Evolutionary conservation across 2,113 vertebrate genomes (phyloP).

Genomic region (Pseudonaja textilis): DNA sequence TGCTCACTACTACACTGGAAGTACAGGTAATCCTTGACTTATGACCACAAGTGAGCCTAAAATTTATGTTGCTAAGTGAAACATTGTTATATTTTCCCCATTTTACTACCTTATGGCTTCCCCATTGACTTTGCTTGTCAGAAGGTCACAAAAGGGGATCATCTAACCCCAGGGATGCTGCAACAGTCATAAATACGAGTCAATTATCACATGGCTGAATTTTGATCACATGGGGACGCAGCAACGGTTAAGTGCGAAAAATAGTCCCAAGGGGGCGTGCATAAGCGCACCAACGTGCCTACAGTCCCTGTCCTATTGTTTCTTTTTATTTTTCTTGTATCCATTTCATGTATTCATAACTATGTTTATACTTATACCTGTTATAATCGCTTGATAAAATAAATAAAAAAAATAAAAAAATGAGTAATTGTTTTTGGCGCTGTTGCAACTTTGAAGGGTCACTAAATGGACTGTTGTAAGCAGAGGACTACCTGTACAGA

Average conservation of each 20-base stretch:
- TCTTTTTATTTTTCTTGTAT: too few relatives aligned
- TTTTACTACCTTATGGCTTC: neutral
- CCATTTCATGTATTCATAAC: too few relatives aligned
- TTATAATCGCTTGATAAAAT: too few relatives aligned
- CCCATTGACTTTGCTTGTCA: neutral
- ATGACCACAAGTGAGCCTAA: too few relatives aligned
- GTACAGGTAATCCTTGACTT: too few relatives aligned
- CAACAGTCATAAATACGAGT: neutral
- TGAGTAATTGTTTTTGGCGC: neutral
- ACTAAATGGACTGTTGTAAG: neutral
- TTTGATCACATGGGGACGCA: neutral
- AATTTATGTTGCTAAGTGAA: too few relatives aligned
- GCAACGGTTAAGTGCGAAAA: neutral
- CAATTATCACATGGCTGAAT: neutral
- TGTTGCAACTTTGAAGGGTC: neutral
- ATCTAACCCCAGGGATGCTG: neutral
- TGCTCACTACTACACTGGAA: too few relatives aligned
- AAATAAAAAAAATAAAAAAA: too few relatives aligned
- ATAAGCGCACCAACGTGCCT: too few relatives aligned
- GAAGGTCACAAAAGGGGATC: neutral
- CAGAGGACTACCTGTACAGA: neutral
- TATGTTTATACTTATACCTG: too few relatives aligned
- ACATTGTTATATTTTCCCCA: neutral
- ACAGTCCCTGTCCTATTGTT: too few relatives aligned
- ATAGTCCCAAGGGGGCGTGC: neutral